Conservation (phyloP, 2,113 vertebrate species). For the Pterocles orientalis region DNA sequence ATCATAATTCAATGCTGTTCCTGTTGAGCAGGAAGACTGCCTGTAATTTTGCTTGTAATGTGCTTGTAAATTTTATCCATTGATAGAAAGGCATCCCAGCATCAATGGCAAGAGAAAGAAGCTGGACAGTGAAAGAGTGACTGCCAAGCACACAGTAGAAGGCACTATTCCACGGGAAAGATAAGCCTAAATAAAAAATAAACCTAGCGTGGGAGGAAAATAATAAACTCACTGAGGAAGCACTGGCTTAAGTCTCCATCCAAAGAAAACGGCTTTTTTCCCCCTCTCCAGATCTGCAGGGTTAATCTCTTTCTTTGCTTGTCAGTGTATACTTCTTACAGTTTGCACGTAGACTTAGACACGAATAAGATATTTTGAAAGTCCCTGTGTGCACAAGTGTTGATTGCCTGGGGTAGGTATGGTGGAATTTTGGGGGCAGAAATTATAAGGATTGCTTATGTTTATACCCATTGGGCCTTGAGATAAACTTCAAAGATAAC, state of each 20-base stretch:
- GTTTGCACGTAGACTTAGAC: background rate
- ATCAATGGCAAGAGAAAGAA: background rate
- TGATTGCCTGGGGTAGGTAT: background rate
- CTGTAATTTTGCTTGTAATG: background rate
- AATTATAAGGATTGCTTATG: background rate
- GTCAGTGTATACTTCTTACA: background rate
- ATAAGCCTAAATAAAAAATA: background rate
- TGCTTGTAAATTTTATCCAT: background rate
- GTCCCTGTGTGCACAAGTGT: background rate
- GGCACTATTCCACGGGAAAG: background rate
- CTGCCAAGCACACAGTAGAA: background rate
- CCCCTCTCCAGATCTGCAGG: background rate
- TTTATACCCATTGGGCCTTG: constrained; percentile 1
- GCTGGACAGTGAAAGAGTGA: background rate
- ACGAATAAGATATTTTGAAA: background rate
- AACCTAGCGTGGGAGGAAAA: background rate
- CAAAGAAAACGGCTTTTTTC: background rate
- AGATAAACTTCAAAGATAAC: constrained; percentile 37
- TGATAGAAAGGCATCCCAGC: background rate
- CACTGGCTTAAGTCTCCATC: background rate
- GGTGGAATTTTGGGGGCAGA: background rate
- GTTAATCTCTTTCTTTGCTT: constrained; percentile 10
- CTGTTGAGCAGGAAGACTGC: constrained; percentile 25
- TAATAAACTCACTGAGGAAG: background rate
- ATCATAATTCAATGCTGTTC: no score